Base-by-base conservation (phyloP, 2,888 invertebrate species). In the Apotomis capreana region DNA sequence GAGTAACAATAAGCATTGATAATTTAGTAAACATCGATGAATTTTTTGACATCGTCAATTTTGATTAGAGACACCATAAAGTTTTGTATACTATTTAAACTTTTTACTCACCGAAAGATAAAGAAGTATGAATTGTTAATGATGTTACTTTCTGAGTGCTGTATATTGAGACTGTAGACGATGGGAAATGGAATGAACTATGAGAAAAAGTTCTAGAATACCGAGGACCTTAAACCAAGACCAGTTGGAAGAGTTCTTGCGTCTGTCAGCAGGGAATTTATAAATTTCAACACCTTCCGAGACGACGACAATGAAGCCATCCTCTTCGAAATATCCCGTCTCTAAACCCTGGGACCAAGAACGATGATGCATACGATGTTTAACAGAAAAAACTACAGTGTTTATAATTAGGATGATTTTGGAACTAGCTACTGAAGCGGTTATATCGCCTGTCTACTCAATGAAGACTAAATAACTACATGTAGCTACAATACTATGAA, bases 201-300 rank as follows among this genome's bases (percentile, higher is more conserved):
- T 86, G 85, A 84, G 84, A 81, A 82, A 54, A 71, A 63, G 84
- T 82, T 88, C 83, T 84, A 86, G 86, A 87, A 87, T 84, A 84
- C 84, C 84, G 89, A 92, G 89, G 93, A 95, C 95, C 95, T 95
- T 95, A 88, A 95, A 91, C 95, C 95, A 95, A 89, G 94, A 94
- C 95, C 95, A 95, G 91, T 95, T 94, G 83, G 92, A 89, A 87
- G 94, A 94, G 88, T 93, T 94, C 87, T 94, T 94, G 91, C 94
- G 94, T 81, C 84, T 89, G 84, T 94, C 91, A 78, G 94, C 94
- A 78, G 95, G 94, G 85, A 95, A 94, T 93, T 94, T 94, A 93
- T 91, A 91, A 89, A 95, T 92, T 89, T 95, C 94, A 86, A 94
- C 89, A 84, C 95, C 95, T 84, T 95, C 95, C 78, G 94, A 94